These are phyloP conservation scores for Anaspis maculata DNA, from an alignment of 2,888 invertebrate species.

Conservation along the genomic window DNA sequence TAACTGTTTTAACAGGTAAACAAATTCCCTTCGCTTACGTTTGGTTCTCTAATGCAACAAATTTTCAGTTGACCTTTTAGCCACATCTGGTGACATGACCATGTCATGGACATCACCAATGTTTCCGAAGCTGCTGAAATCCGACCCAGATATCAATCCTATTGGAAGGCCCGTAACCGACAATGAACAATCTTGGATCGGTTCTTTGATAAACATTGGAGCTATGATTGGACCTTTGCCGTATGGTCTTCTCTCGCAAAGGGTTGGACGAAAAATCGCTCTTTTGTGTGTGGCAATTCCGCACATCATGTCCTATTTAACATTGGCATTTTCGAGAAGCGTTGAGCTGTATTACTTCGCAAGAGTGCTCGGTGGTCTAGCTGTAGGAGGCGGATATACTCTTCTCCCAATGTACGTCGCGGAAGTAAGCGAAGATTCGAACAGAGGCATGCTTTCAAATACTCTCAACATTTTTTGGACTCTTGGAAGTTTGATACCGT, in stretches of 20 bases:
- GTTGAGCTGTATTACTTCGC: constrained; percentile 11
- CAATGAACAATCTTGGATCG: constrained; percentile 12
- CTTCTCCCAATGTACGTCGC: constrained; percentile 75
- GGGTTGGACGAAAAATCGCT: constrained; percentile 58
- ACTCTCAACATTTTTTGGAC: constrained; percentile 67
- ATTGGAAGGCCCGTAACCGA: constrained; percentile 5
- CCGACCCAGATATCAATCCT: constrained; percentile 7
- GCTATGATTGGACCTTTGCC: constrained; percentile 54
- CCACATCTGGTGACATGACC: constrained; percentile 7
- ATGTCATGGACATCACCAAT: constrained; percentile 13
- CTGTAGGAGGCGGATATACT: constrained; percentile 60
- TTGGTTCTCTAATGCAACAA: neutral
- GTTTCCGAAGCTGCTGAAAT: constrained; percentile 9
- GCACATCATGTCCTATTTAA: constrained; percentile 45
- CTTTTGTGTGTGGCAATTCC: constrained; percentile 56
- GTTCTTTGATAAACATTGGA: constrained; percentile 32
- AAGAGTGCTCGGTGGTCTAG: constrained; percentile 45
- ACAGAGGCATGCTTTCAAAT: constrained; percentile 62
- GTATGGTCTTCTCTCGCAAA: constrained; percentile 57
- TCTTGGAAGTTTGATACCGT: constrained; percentile 59
- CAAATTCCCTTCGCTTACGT: neutral
- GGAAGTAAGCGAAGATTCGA: constrained; percentile 67
- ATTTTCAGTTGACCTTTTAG: constrained; percentile 9
- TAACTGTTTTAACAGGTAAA: constrained; percentile 6
- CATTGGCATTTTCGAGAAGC: constrained; percentile 17